Evolutionary conservation across 2,113 vertebrate genomes (phyloP), one percentile per base, ranked within the genome.

Genomic region (Scomber colias): DNA sequence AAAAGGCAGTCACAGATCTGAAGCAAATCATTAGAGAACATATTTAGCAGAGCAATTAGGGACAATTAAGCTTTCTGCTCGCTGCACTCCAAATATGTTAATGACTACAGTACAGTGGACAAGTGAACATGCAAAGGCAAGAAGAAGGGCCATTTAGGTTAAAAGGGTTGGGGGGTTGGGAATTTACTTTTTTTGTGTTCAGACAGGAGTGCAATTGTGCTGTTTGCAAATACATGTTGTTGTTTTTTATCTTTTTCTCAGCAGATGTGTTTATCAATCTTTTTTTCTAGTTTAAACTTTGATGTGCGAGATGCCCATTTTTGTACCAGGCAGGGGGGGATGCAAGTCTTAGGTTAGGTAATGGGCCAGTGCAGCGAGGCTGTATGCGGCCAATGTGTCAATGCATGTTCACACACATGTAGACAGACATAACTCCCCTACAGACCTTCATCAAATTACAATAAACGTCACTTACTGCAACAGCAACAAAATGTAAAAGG

Each of bases 1-100:
- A 90, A 92, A 94, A 94, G 93, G 93, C 95, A 95, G 95, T 95
- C 95, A 95, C 95, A 96, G 96, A 95, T 94, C 93, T 92, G 94
- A 82, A 92, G 93, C 93, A 93, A 96, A 95, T 96, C 95, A 95
- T 94, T 95, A 94, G 94, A 95, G 94, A 95, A 96, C 93, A 94
- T 95, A 96, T 97, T 96, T 95, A 96, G 94, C 93, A 81, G 93
- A 95, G 90, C 96, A 96, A 97, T 97, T 97, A 96, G 95, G 95
- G 95, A 95, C 96, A 96, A 96, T 97, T 97, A 96, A 96, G 96
- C 95, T 96, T 96, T 93, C 95, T 96, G 95, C 95, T 94, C 90
- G 86, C 95, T 96, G 95, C 95, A 94, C 95, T 96, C 93, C 95
- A 96, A 95, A 93, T 95, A 94, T 96, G 94, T 96, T 96, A 95